Conservation (phyloP, 92 coral and sea anemone species). For the Umimayanthus chanpuru region DNA sequence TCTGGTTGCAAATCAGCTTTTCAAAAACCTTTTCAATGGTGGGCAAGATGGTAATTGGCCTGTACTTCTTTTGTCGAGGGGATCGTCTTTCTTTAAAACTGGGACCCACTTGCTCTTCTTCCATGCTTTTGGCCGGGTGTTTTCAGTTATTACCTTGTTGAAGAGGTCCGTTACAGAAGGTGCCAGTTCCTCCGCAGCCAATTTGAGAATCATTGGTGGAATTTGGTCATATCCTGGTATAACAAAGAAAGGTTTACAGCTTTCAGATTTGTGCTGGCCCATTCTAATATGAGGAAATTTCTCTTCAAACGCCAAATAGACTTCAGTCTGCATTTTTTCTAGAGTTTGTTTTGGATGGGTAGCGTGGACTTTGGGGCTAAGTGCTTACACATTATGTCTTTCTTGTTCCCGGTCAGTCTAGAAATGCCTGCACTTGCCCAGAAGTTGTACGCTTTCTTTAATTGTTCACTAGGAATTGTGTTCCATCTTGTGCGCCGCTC, state of each 20-base stretch:
- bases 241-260: slow-evolving; percentile 64
- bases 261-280: slow-evolving; percentile 58
- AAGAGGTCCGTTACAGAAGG: slow-evolving; percentile 32
- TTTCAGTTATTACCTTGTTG: slow-evolving; percentile 37
- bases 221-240: no score
- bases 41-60: no score
- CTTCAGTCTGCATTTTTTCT: slow-evolving; percentile 46
- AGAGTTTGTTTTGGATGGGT: slow-evolving; percentile 36
- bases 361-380: neutral
- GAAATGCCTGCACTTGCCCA: slow-evolving; percentile 53
- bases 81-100: slow-evolving; percentile 55
- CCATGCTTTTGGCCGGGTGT: slow-evolving; percentile 42
- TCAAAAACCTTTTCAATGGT: no score
- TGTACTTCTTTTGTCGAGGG: no score
- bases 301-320: slow-evolving; percentile 13
- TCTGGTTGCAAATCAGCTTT: no score
- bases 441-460: slow-evolving; percentile 44
- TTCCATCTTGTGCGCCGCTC: slow-evolving; percentile 44
- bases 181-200: slow-evolving; percentile 44
- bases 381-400: slow-evolving; percentile 9
- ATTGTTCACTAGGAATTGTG: slow-evolving; percentile 46
- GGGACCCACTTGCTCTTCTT: no score
- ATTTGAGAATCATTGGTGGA: no score
- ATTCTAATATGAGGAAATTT: slow-evolving; percentile 39
- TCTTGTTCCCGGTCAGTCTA: slow-evolving; percentile 50